These are phyloP conservation scores for Felis chaus DNA, from an alignment of 2,113 vertebrate species.

Conservation along the genomic window DNA sequence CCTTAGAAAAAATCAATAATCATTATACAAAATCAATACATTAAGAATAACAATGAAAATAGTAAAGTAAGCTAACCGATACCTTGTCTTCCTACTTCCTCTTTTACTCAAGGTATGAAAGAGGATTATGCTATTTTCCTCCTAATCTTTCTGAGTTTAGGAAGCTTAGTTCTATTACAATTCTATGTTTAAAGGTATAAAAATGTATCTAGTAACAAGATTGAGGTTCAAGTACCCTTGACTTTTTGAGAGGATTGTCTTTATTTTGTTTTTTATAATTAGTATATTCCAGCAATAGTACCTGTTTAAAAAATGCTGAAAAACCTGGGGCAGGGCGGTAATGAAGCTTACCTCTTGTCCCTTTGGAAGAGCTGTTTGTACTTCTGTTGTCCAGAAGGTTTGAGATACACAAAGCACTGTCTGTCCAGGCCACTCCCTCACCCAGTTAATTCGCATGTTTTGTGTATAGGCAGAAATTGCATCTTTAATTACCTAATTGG, in stretches of 20 bases:
- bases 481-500: conserved; percentile 87
- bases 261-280: background rate
- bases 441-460: conserved; percentile 87
- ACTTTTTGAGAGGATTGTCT: background rate
- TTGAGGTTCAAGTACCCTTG: background rate
- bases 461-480: conserved; percentile 88
- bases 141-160: background rate
- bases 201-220: background rate
- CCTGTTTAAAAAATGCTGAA: background rate
- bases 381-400: conserved; percentile 91
- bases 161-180: background rate
- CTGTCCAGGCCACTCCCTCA: conserved; percentile 93
- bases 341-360: conserved; percentile 84
- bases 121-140: background rate
- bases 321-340: background rate
- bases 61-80: background rate
- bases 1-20: background rate
- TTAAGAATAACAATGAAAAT: conserved; percentile 35
- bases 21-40: conserved; percentile 29
- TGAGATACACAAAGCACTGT: conserved; percentile 95
- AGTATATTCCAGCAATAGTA: background rate
- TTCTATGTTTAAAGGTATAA: background rate
- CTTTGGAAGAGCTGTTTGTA: conserved; percentile 86
- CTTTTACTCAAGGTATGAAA: background rate
- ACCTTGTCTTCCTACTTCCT: background rate